Evolutionary conservation across 2,888 invertebrate species (phyloP), one percentile per base, ranked within the genome.

Genomic region (Laspeyria flexula): DNA sequence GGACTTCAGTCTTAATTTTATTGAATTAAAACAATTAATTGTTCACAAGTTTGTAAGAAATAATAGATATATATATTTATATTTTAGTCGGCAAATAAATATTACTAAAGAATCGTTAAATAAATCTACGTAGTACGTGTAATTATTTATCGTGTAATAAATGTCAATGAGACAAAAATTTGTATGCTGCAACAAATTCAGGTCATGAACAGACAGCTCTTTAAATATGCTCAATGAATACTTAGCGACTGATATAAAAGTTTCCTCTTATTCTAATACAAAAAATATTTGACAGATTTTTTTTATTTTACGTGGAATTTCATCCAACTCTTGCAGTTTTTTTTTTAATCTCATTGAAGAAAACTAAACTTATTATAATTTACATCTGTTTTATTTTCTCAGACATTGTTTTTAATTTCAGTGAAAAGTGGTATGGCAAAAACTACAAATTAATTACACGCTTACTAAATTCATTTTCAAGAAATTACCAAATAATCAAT

Each of bases 141-240:
- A 62, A 65, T 71, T 73, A 65, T 73, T 79, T 79, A 75, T 72
- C 76, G 83, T 83, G 77, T 77, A 75, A 67, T 64, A 64, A 66
- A 74, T 68, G 78, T 78, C 72, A 69, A 75, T 52, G 60, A 56
- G 65, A 57, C 60, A 48, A 77, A 77, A 83, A 83, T 83, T 77
- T 70, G 81, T 79, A 85, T 83, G 82, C 80, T 71, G 69, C 71
- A 75, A 73, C 73, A 77, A 77, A 88, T 85, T 82, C 83, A 83
- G 83, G 84, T 86, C 88, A 88, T 85, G 84, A 85, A 77, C 81
- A 77, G 77, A 82, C 78, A 76, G 77, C 79, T 76, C 68, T 77
- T 21, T 75, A 73, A 79, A 82, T 85, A 83, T 84, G 84, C 80
- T 79, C 75, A 52, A 57, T 65, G 64, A 64, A 76, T 73, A 72